phyloP scores from a whole-genome alignment of 23 tunicate genomes.

The Pegea sp. region DNA sequence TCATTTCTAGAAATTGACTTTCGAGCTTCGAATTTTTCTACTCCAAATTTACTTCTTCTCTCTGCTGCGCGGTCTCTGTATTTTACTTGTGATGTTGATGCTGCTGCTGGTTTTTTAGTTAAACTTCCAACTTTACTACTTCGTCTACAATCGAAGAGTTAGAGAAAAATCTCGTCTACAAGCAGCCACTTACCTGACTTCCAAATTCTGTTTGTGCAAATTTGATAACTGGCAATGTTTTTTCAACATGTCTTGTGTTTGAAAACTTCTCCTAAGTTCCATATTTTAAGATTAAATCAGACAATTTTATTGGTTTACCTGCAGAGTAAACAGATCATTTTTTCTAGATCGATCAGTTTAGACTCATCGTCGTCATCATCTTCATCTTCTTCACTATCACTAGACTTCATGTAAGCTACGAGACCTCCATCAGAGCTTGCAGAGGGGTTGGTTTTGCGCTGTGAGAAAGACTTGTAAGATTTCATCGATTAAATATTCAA shows the following conservation, averaged over 20 bases:
- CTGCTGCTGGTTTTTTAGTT: conserved; percentile 1
- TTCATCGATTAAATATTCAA: not conserved
- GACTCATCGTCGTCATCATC: conserved; percentile 35
- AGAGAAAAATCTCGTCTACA: not conserved
- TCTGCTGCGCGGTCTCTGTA: conserved; percentile 96
- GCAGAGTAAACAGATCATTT: conserved; percentile 67
- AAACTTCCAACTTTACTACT: conserved; percentile 21
- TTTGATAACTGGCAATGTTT: conserved; percentile 51
- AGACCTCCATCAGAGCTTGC: conserved; percentile 11
- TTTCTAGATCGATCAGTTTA: conserved; percentile 48
- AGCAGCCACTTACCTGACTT: conserved; percentile 17
- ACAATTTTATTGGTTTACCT: conserved; percentile 6
- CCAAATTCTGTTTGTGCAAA: conserved; percentile 66
- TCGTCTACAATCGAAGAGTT: conserved; percentile 13
- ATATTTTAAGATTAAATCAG: not conserved
- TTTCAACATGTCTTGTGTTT: conserved; percentile 35
- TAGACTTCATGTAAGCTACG: conserved; percentile 32
- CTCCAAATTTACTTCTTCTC: conserved; percentile 73
- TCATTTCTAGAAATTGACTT: not conserved
- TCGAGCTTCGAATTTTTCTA: conserved; percentile 26
- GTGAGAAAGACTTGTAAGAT: not conserved
- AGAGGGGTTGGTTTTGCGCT: conserved; percentile 2
- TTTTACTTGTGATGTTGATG: conserved; percentile 9
- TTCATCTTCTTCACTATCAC: conserved; percentile 38
- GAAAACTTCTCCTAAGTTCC: conserved; percentile 39